Evolutionary conservation across 2,113 vertebrate genomes (phyloP), one percentile per base, ranked within the genome.

Genomic region (Phyllopteryx taeniolatus): DNA sequence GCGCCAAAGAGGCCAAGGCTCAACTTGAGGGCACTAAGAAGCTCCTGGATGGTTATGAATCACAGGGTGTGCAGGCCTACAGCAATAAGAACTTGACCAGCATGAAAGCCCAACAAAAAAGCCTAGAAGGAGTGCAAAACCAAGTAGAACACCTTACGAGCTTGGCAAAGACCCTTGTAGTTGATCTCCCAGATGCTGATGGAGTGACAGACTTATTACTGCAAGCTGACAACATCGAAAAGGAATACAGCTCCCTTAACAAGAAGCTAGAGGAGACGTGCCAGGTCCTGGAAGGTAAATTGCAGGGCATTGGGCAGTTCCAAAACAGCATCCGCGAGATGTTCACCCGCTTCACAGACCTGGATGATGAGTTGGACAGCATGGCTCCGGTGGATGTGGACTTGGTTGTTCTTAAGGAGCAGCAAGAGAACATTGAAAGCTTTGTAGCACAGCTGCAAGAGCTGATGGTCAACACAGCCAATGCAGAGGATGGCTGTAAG

Each of bases 301-400:
- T 98, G 67, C 97, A 98, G 74, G 96, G 96, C 72, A 98, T 99
- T 0, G 96, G 97, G 1, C 95, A 96, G 90, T 98, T 99, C 87
- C 98, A 99, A 87, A 95, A 96, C 85, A 95, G 85, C 86, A 98
- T 98, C 83, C 93, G 98, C 33, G 96, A 98, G 86, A 98, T 99
- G 97, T 98, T 96, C 85, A 90, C 92, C 68, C 91, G 92, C 72
- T 99, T 98, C 89, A 93, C 97, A 6, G 98, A 98, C 78, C 94
- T 96, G 78, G 98, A 99, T 68, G 98, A 99, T 83, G 98, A 98
- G 80, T 91, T 99, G 39, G 98, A 99, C 61, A 92, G 92, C 79
- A 97, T 99, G 98, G 86, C 92, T 69, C 92, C 97, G 0, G 92
- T 96, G n/a, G 95, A 91, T 62, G 93, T 96, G 44, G 92, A 98